Percentiles rank a stretch among this genome's conserved stretches.
Evolutionary conservation across 1,140 invertebrate genomes (phyloP).

Genomic region (Laupala kohalensis): DNA sequence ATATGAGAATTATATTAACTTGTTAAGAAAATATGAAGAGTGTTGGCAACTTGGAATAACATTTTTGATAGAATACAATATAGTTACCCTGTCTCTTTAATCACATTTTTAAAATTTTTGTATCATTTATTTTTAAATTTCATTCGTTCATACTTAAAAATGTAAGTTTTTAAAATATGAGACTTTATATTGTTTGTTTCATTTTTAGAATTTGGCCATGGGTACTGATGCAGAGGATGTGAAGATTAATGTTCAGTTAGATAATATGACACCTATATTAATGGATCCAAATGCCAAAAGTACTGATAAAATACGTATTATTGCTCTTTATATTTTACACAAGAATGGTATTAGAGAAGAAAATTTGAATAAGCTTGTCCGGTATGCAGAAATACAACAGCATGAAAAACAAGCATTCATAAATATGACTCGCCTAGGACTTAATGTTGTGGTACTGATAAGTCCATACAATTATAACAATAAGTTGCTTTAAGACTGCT

Average conservation of each 20-base stretch:
- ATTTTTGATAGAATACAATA: too few relatives aligned
- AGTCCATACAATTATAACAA: background rate
- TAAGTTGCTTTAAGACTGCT: too few relatives aligned
- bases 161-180: too few relatives aligned
- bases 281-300: conserved; percentile 80
- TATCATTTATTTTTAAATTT: too few relatives aligned
- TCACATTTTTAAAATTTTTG: too few relatives aligned
- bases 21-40: too few relatives aligned
- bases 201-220: conserved; percentile 73
- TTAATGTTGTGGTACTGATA: conserved; percentile 78
- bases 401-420: conserved; percentile 89
- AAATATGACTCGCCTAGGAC: conserved; percentile 85
- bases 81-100: too few relatives aligned
- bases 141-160: too few relatives aligned
- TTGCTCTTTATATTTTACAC: conserved; percentile 94
- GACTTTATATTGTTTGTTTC: background rate
- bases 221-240: conserved; percentile 96
- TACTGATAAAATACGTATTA: conserved; percentile 95
- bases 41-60: too few relatives aligned
- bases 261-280: conserved; percentile 94
- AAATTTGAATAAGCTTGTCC: conserved; percentile 92
- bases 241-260: conserved; percentile 98
- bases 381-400: conserved; percentile 85
- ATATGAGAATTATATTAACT: too few relatives aligned
- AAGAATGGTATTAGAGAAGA: conserved; percentile 99